Evolutionary conservation across 2,888 invertebrate genomes (phyloP).

Genomic region (Gortyna flavago): DNA sequence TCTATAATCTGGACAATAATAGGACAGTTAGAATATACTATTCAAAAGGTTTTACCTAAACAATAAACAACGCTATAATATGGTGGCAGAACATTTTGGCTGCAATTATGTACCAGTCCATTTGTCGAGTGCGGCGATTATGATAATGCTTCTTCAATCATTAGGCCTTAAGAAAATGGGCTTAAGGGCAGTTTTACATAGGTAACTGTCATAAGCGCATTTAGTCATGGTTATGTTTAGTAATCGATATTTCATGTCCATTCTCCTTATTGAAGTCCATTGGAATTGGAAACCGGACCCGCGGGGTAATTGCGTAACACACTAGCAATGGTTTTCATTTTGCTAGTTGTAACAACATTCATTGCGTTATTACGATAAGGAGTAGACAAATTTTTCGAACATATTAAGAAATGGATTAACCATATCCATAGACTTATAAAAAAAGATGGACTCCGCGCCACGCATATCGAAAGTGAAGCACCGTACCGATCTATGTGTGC

Average conservation of each 20-base stretch:
- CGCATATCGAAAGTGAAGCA: no score
- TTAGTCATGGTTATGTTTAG: not conserved
- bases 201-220: not conserved
- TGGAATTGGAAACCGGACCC: not conserved
- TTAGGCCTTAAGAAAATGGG: not conserved
- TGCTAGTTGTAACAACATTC: no score
- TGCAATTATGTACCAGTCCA: not conserved
- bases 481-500: no score
- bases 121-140: not conserved
- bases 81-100: not conserved
- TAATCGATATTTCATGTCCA: not conserved
- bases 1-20: slow-evolving; percentile 84
- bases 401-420: not conserved
- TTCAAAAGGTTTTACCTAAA: not conserved
- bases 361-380: not conserved
- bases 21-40: not conserved
- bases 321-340: no score
- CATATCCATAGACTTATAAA: no score
- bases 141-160: no score
- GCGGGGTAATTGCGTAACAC: no score
- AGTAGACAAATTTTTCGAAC: not conserved
- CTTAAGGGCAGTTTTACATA: not conserved
- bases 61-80: not conserved
- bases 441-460: no score
- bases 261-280: slow-evolving; percentile 4